Percentiles rank a stretch among this genome's conserved stretches.
These are phyloP conservation scores for Hemiprocne comata DNA, from an alignment of 2,113 vertebrate genomes.

Conservation along the genomic window DNA sequence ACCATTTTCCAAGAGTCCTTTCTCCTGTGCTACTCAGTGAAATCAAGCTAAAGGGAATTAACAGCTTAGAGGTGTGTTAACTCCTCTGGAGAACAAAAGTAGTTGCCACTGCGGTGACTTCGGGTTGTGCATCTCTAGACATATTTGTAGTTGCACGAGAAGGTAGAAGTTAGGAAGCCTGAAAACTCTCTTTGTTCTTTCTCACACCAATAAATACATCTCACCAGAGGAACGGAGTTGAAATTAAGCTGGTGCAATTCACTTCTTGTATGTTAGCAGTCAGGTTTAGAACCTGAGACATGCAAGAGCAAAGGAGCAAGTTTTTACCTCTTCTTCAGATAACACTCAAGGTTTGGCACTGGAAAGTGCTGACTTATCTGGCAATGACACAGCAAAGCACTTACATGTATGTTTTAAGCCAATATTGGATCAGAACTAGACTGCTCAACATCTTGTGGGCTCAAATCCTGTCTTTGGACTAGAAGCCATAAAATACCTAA, in stretches of 20 bases:
- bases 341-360: neutral
- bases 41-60: neutral
- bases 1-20: neutral
- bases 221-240: neutral
- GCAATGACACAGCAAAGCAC: neutral
- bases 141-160: neutral
- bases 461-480: neutral
- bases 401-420: neutral
- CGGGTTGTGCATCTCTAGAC: neutral
- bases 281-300: neutral
- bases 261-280: neutral
- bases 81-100: neutral
- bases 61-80: neutral
- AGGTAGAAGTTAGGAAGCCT: neutral
- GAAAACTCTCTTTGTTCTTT: neutral
- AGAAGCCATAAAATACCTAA: neutral
- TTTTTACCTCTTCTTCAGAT: neutral
- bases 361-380: neutral
- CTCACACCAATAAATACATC: neutral
- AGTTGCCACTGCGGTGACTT: accelerated
- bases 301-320: neutral
- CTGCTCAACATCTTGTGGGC: neutral
- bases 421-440: neutral
- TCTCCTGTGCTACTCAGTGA: neutral
- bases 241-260: neutral